Conservation (phyloP, 2,888 invertebrate genomes). For the Digitonthophagus gazella region DNA sequence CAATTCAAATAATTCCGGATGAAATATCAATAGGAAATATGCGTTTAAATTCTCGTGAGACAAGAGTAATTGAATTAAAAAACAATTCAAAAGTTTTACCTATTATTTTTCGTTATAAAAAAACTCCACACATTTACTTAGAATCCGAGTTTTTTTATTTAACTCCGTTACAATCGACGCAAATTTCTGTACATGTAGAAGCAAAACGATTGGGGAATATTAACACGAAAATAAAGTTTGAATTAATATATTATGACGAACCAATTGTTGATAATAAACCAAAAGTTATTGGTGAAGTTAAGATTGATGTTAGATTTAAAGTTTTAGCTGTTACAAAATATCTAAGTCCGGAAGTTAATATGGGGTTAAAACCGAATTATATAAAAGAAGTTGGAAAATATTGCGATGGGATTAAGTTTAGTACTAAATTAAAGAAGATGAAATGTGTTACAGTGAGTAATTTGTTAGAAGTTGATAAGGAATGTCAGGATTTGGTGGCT, state of each 20-base stretch:
- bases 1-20: constrained; percentile 8
- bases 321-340: background rate
- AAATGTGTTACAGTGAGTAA: background rate
- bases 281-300: background rate
- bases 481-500: background rate
- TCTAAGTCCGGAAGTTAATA: background rate
- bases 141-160: constrained; percentile 4
- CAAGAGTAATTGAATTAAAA: constrained; percentile 10
- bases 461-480: background rate
- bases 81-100: constrained; percentile 1
- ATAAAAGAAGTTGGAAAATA: constrained; percentile 1
- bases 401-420: constrained; percentile 2
- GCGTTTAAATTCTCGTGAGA: background rate
- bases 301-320: background rate
- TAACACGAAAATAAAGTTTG: background rate
- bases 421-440: background rate
- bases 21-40: background rate
- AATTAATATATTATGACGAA: background rate
- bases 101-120: constrained; percentile 5
- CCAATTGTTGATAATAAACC: background rate
- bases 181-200: constrained; percentile 1
- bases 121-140: background rate
- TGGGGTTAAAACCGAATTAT: background rate
- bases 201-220: background rate
- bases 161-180: background rate